Conservation (phyloP, 2,113 vertebrate genomes). For the Poeciliopsis turrubarensis region DNA sequence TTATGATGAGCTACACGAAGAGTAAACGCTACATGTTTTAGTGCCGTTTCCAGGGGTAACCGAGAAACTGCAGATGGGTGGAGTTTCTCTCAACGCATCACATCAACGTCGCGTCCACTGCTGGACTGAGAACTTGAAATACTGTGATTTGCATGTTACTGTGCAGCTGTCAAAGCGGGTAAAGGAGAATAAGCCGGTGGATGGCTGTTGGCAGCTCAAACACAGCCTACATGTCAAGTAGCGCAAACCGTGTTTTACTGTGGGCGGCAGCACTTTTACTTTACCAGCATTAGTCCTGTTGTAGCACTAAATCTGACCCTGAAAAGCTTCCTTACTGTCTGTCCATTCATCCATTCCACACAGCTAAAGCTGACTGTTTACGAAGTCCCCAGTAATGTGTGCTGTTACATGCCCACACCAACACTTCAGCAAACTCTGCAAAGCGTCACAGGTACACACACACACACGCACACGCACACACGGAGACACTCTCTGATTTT, state of each 20-base stretch:
- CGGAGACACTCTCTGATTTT: slow-evolving; percentile 37
- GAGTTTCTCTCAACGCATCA: slow-evolving; percentile 1
- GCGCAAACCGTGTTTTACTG: slow-evolving; percentile 41
- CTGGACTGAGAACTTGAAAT: slow-evolving; percentile 14
- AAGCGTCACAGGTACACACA: slow-evolving; percentile 8
- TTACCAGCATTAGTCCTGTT: slow-evolving; percentile 26
- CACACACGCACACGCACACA: neutral
- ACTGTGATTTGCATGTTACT: slow-evolving; percentile 15
- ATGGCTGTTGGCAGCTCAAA: slow-evolving; percentile 47
- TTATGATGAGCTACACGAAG: neutral
- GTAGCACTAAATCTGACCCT: slow-evolving; percentile 45
- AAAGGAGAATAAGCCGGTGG: slow-evolving; percentile 26
- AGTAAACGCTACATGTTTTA: neutral
- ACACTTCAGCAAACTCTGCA: slow-evolving; percentile 9
- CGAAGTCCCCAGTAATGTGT: slow-evolving; percentile 26
- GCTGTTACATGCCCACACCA: slow-evolving; percentile 13
- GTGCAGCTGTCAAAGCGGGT: slow-evolving; percentile 41
- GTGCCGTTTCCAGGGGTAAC: neutral
- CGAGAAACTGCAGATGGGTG: neutral
- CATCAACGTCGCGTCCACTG: neutral
- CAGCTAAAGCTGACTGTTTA: neutral
- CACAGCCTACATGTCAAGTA: slow-evolving; percentile 40
- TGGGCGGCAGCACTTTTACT: slow-evolving; percentile 60
- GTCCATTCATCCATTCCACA: slow-evolving; percentile 45
- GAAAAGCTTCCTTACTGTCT: slow-evolving; percentile 47